A percentile compares a stretch with the other conserved stretches of the same genome.
Evolutionary conservation across 2,797 vertebrate species (phyloP).

Genomic region (Fistularia commersonii): DNA sequence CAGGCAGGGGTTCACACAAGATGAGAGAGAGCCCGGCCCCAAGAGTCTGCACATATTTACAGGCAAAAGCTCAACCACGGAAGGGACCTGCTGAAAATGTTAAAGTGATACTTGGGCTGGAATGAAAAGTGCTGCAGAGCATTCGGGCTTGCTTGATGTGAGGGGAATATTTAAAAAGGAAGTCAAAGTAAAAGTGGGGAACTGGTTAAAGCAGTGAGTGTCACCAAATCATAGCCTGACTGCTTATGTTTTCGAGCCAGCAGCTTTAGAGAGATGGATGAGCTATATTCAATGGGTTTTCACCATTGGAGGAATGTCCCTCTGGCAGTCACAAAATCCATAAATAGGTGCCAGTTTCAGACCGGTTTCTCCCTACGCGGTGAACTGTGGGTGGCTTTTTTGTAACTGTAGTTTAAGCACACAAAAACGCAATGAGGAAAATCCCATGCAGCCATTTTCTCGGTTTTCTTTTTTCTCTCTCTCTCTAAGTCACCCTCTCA

Average conservation of each 20-base stretch:
- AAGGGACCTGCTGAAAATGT: slow-evolving; percentile 4
- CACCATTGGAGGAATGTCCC: slow-evolving; percentile 64
- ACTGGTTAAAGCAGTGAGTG: slow-evolving; percentile 47
- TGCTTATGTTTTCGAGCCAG: slow-evolving; percentile 68
- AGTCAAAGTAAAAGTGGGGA: slow-evolving; percentile 42
- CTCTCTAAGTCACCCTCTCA: slow-evolving; percentile 21
- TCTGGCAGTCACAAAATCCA: slow-evolving; percentile 73
- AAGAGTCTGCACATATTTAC: slow-evolving; percentile 20
- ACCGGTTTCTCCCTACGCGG: slow-evolving; percentile 66
- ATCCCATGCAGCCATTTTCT: slow-evolving; percentile 60
- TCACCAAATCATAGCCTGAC: slow-evolving; percentile 63
- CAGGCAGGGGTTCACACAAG: slow-evolving; percentile 34
- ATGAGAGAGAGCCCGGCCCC: slow-evolving; percentile 3
- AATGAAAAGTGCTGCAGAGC: slow-evolving; percentile 9
- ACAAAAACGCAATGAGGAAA: slow-evolving; percentile 65
- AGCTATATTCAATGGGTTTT: slow-evolving; percentile 60
- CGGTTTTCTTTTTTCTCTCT: slow-evolving; percentile 39
- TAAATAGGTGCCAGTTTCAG: slow-evolving; percentile 78
- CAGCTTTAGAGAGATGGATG: slow-evolving; percentile 75
- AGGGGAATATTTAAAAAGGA: slow-evolving; percentile 39
- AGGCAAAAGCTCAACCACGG: slow-evolving; percentile 13
- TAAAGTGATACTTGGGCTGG: slow-evolving; percentile 19
- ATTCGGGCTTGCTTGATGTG: slow-evolving; percentile 17
- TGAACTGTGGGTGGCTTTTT: slow-evolving; percentile 74
- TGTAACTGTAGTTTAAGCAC: slow-evolving; percentile 56